Evolutionary conservation across 2,113 vertebrate genomes (phyloP), one percentile per base, ranked within the genome.

Genomic region (Machaerirhynchus nigripectus): DNA sequence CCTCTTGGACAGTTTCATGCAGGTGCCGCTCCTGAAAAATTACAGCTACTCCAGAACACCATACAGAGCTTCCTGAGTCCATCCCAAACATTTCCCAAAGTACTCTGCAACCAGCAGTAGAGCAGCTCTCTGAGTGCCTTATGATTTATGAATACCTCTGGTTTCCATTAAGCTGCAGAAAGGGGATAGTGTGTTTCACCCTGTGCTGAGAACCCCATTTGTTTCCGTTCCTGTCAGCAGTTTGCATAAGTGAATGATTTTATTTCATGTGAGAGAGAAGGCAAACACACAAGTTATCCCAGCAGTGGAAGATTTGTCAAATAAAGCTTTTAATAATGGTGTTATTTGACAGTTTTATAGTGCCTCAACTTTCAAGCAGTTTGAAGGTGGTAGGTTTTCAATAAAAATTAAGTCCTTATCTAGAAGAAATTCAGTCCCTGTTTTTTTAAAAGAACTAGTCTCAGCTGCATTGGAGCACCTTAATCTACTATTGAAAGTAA

Each of bases 351-450:
- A 98, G 97, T 97, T 98, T 97, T 97, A 98, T 97, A 97, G 98
- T 97, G 95, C 97, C 96, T 98, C 97, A 98, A 97, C 97, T 97
- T 96, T 96, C 21, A 3, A 79, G 87, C 97, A 97, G 97, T 98
- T 98, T 97, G 98, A 97, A 98, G 97, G 97, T 98, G 98, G 97
- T 98, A 97, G 97, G 95, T 98, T 98, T 97, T 98, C 98, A 97
- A 98, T 98, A 98, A 98, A 98, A 98, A 98, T 98, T 98, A 98
- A 98, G 97, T 97, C 96, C 96, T 98, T 98, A 97, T 97, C 97
- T 92, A 96, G 96, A 94, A 96, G 96, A 98, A 98, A 97, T 94
- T 97, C n/a, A 16, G 96, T 97, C 97, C 96, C 92, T 93, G 95
- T 97, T 98, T 96, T 98, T 98, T 97, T 96, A 94, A 97, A 98